These are phyloP conservation scores for Patiria pectinifera DNA, from an alignment of 53 echinoderm and acorn worm species.

Conservation along the genomic window DNA sequence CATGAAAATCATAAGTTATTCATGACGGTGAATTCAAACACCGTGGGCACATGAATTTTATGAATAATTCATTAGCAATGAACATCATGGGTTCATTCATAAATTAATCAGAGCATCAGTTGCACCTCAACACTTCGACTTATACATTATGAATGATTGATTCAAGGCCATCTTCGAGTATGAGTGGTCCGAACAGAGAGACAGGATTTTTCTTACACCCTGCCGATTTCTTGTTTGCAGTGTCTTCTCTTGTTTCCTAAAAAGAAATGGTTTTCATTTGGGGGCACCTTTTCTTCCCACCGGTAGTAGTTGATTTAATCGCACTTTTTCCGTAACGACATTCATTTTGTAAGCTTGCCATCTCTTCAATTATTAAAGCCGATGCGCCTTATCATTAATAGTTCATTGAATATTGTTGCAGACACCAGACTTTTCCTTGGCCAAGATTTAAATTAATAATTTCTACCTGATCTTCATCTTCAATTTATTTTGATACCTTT, in stretches of 20 bases:
- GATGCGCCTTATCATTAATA: background rate
- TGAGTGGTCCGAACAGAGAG: background rate
- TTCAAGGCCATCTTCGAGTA: background rate
- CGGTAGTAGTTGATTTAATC: too few species aligned
- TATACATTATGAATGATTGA: background rate
- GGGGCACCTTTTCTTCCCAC: too few species aligned
- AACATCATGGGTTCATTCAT: conserved; percentile 9
- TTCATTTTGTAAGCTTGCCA: too few species aligned
- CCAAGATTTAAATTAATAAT: too few species aligned
- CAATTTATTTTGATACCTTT: background rate
- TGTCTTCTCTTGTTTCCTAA: too few species aligned
- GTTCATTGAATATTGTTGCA: too few species aligned
- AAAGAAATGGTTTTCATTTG: too few species aligned
- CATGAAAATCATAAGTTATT: conserved; percentile 24
- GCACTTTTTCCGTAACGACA: too few species aligned
- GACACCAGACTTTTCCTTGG: too few species aligned
- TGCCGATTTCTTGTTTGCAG: too few species aligned
- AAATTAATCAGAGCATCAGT: background rate
- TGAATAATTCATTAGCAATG: conserved; percentile 33
- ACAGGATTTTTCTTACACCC: too few species aligned
- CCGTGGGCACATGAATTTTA: background rate
- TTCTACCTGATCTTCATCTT: background rate
- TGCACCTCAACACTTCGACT: background rate
- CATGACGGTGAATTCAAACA: conserved; percentile 10
- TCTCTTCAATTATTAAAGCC: background rate